Evolutionary conservation across 2,888 invertebrate species (phyloP), one percentile per base, ranked within the genome.

Genomic region (Volucella inflata): DNA sequence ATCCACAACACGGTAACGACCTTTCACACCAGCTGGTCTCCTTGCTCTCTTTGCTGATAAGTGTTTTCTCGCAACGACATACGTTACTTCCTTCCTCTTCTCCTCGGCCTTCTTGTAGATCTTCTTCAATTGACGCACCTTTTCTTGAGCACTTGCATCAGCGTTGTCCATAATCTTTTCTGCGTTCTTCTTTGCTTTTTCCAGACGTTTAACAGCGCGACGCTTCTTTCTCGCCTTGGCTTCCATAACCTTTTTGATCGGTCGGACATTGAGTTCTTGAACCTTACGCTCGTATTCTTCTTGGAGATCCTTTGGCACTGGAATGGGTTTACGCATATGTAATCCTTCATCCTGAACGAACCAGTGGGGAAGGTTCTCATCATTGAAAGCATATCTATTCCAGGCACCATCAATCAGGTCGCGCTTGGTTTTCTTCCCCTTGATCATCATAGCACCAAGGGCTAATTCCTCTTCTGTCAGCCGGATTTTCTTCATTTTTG

Each of bases 191-290:
- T 98, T 97, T 0, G 98, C 98, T 89, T 96, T 97, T 88, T 98
- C 97, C 93, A 99, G 92, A 90, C 96, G 96, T 90, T 95, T 96
- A 79, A 97, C 91, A 87, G 96, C 95, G 87, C 98, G 96, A 92
- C 95, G 96, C 95, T 98, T 98, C 94, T 99, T 99, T 74, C 99
- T 95, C 0, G 98, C 98, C 93, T 98, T 99, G 0, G 99, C 99
- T 93, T 99, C 98, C 88, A 98, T 95, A 0, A 99, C 97, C 93
- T 99, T 99, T 93, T 99, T 99, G 85, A 99, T 98, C 12, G 99
- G 98, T 83, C 98, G 94, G 0, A 96, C 96, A 92, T 99, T 98
- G 48, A 99, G 95, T 88, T 98, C 98, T 91, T 95, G 94, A 12
- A 96, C 92, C 88, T 95, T 94, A 87, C 96, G 96, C 88, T 96